Conservation (phyloP, 2,888 invertebrate species). For the Aquatica leii region DNA sequence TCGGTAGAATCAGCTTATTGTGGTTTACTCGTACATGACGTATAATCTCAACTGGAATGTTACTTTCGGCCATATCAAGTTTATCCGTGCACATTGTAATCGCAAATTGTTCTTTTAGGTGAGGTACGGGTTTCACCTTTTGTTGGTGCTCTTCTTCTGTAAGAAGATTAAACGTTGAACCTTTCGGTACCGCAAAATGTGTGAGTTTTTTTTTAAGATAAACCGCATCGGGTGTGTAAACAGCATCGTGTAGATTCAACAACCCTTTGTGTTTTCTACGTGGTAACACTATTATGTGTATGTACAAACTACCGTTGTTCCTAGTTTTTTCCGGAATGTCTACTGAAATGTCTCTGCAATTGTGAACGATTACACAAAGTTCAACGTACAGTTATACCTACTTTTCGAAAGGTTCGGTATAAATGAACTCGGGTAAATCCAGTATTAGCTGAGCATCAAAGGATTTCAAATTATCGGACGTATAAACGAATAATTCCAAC, state of each 20-base stretch:
- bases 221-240: slow-evolving; percentile 68
- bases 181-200: slow-evolving; percentile 77
- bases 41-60: slow-evolving; percentile 53
- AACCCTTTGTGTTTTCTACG: slow-evolving; percentile 64
- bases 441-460: slow-evolving; percentile 69
- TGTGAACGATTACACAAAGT: slow-evolving; percentile 21
- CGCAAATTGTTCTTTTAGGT: slow-evolving; percentile 76
- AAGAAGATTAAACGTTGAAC: slow-evolving; percentile 76
- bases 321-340: slow-evolving; percentile 77
- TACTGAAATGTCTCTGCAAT: slow-evolving; percentile 71
- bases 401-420: slow-evolving; percentile 65
- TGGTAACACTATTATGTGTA: slow-evolving; percentile 77
- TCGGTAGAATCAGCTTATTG: slow-evolving; percentile 77
- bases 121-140: slow-evolving; percentile 70
- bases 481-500: slow-evolving; percentile 74
- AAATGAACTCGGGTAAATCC: slow-evolving; percentile 72
- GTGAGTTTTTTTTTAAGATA: slow-evolving; percentile 74
- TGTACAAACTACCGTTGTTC: slow-evolving; percentile 83
- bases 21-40: slow-evolving; percentile 65
- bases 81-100: slow-evolving; percentile 81
- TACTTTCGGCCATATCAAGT: slow-evolving; percentile 52
- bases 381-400: slow-evolving; percentile 51
- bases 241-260: slow-evolving; percentile 66
- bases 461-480: slow-evolving; percentile 67
- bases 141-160: slow-evolving; percentile 60